A percentile compares a stretch with the other conserved stretches of the same genome.
These are phyloP conservation scores for Anorthoa munda DNA, from an alignment of 2,888 invertebrate genomes.

Conservation along the genomic window DNA sequence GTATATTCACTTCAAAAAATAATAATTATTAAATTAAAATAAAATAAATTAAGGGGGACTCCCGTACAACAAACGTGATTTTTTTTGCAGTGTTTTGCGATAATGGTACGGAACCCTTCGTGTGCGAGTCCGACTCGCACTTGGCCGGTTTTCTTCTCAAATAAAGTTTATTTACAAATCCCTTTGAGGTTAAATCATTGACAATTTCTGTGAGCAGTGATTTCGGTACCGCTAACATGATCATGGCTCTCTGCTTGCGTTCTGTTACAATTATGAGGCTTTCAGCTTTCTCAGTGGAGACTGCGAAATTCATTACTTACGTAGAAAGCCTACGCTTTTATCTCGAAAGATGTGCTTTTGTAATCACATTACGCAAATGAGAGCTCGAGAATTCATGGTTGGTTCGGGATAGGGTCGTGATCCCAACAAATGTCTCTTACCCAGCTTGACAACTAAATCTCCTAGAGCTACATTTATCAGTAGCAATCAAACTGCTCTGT, in stretches of 20 bases:
- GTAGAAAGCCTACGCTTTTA: slow-evolving; percentile 87
- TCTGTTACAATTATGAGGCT: slow-evolving; percentile 81
- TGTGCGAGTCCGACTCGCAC: too few relatives aligned
- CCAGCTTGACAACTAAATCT: slow-evolving; percentile 82
- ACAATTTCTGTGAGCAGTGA: slow-evolving; percentile 41
- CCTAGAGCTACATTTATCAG: slow-evolving; percentile 74
- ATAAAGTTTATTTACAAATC: slow-evolving; percentile 18
- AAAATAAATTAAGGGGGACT: too few relatives aligned
- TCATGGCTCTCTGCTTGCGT: slow-evolving; percentile 66
- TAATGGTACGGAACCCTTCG: too few relatives aligned
- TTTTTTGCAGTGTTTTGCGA: too few relatives aligned
- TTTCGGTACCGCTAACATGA: slow-evolving; percentile 55
- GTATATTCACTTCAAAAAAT: too few relatives aligned
- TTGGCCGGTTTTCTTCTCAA: slow-evolving; percentile 13
- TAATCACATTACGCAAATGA: slow-evolving; percentile 91
- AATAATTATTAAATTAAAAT: too few relatives aligned
- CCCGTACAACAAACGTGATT: too few relatives aligned
- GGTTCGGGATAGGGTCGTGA: slow-evolving; percentile 87
- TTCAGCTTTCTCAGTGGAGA: slow-evolving; percentile 79
- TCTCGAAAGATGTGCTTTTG: slow-evolving; percentile 90
- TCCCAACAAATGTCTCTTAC: slow-evolving; percentile 87
- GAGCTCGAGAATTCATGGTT: slow-evolving; percentile 87
- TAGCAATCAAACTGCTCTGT: slow-evolving; percentile 63
- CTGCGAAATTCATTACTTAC: slow-evolving; percentile 89
- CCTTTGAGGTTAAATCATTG: slow-evolving; percentile 37